A percentile compares a stretch with the other conserved stretches of the same genome.
Evolutionary conservation across 2,113 vertebrate genomes (phyloP).

Genomic region (Panthera leo): DNA sequence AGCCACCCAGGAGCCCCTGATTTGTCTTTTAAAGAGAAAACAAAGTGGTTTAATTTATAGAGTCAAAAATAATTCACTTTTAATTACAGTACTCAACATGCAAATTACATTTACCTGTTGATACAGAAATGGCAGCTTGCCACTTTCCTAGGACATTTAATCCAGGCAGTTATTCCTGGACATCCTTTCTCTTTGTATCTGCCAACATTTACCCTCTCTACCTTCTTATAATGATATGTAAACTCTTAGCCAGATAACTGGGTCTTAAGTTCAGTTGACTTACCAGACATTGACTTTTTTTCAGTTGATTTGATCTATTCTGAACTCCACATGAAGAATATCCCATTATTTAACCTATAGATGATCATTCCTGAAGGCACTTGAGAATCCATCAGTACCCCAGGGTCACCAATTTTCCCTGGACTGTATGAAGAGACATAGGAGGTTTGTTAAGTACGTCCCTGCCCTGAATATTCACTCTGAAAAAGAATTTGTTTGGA

Average conservation of each 20-base stretch:
- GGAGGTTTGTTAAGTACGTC: neutral
- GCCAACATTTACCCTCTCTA: neutral
- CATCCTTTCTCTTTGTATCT: neutral
- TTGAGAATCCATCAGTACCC: neutral
- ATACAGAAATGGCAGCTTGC: neutral
- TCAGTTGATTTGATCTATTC: neutral
- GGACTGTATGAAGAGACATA: neutral
- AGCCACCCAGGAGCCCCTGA: too few species aligned
- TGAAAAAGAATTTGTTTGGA: neutral
- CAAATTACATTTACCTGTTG: slow-evolving; percentile 12
- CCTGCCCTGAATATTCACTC: neutral
- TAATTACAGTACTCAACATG: neutral
- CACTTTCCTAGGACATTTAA: neutral
- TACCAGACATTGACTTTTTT: neutral
- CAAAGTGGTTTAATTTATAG: neutral
- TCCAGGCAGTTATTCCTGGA: neutral
- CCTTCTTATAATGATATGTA: neutral
- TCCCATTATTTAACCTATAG: neutral
- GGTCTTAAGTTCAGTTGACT: neutral
- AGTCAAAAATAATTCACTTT: neutral
- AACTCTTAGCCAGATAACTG: neutral
- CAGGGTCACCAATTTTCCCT: neutral
- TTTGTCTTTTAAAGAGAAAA: neutral
- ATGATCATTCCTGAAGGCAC: neutral
- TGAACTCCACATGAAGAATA: neutral